Evolutionary conservation across 2,797 vertebrate species (phyloP).

Genomic region (Ataeniobius toweri): DNA sequence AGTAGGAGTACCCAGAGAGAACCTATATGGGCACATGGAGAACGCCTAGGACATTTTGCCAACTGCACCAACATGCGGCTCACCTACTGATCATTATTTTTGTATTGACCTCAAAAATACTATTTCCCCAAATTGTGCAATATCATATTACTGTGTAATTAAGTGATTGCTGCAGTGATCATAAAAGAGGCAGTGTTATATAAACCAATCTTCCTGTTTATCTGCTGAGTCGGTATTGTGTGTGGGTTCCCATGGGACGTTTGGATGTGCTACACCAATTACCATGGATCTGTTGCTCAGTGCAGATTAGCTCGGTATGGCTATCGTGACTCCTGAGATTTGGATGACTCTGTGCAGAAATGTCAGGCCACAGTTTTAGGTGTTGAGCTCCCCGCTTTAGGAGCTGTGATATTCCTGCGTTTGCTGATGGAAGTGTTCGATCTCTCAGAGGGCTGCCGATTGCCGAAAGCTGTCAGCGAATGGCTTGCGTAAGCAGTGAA

Average conservation of each 20-base stretch:
- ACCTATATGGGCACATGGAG: background rate
- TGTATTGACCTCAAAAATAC: background rate
- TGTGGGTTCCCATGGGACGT: slow-evolving; percentile 44
- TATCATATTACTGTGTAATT: background rate
- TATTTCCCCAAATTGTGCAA: background rate
- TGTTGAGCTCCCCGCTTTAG: slow-evolving; percentile 36
- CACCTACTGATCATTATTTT: too few species aligned
- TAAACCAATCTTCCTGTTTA: slow-evolving; percentile 18
- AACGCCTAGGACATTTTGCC: background rate
- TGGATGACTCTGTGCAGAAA: slow-evolving; percentile 58
- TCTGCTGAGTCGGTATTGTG: slow-evolving; percentile 20
- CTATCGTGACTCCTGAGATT: slow-evolving; percentile 53
- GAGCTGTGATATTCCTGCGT: slow-evolving; percentile 58
- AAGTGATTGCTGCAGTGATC: background rate
- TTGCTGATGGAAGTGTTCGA: slow-evolving; percentile 50
- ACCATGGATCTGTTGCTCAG: slow-evolving; percentile 57
- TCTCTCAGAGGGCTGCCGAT: slow-evolving; percentile 38
- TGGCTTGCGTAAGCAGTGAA: slow-evolving; percentile 66
- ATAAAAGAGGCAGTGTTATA: background rate
- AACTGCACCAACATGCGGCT: too few species aligned
- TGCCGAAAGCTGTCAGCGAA: slow-evolving; percentile 58
- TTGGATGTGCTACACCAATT: slow-evolving; percentile 60
- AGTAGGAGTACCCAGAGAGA: background rate
- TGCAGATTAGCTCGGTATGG: slow-evolving; percentile 67
- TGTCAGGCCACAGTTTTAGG: slow-evolving; percentile 61